A percentile compares a stretch with the other conserved stretches of the same genome.
Evolutionary conservation across 2,888 invertebrate species (phyloP).

Genomic region (Sabatieria punctata): DNA sequence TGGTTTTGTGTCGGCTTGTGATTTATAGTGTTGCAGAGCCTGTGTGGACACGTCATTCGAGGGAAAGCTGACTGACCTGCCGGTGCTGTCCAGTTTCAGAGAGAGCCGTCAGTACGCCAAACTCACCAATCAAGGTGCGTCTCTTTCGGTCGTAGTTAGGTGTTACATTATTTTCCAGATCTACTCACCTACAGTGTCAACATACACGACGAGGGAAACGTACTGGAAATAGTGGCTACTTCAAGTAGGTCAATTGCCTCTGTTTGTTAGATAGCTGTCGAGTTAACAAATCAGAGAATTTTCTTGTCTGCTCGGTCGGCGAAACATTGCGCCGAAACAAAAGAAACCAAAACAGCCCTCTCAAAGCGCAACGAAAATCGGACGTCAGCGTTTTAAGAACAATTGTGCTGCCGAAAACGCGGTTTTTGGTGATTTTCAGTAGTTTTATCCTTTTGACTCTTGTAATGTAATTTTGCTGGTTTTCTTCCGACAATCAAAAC

Average conservation of each 20-base stretch:
- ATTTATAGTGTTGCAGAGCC: conserved; percentile 41
- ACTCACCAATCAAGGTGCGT: conserved; percentile 45
- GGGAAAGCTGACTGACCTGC: conserved; percentile 60
- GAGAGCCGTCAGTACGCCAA: conserved; percentile 57
- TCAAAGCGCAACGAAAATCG: too few relatives aligned
- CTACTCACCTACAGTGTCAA: conserved; percentile 74
- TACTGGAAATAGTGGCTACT: conserved; percentile 78
- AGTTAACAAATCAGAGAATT: background rate
- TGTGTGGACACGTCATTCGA: conserved; percentile 64
- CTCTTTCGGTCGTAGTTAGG: too few relatives aligned
- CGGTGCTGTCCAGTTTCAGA: conserved; percentile 61
- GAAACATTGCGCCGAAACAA: too few relatives aligned
- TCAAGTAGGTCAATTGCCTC: conserved; percentile 48
- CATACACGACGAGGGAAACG: conserved; percentile 71
- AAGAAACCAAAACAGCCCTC: too few relatives aligned
- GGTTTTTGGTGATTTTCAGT: too few relatives aligned
- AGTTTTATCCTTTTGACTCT: too few relatives aligned
- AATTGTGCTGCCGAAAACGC: too few relatives aligned
- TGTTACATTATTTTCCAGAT: conserved; percentile 45
- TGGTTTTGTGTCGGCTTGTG: too few relatives aligned
- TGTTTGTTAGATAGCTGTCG: background rate
- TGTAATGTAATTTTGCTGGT: too few relatives aligned
- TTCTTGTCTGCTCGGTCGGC: too few relatives aligned
- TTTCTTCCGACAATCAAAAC: too few relatives aligned
- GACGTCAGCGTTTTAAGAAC: too few relatives aligned